phyloP scores from a whole-genome alignment of 2,888 invertebrate genomes.

The Sarcophaga carnaria region DNA sequence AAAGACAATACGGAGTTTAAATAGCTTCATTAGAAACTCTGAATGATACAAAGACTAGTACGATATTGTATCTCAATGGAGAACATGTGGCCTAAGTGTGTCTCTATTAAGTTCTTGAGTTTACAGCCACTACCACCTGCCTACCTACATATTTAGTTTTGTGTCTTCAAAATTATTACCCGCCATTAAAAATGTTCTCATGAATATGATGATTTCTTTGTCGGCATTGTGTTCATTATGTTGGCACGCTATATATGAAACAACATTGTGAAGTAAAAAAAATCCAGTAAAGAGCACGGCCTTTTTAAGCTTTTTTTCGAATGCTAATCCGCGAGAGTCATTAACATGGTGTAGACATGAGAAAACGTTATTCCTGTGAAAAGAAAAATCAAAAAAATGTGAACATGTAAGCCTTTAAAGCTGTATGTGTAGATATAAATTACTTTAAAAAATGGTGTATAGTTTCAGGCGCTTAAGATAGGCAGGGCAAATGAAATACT shows the following conservation, averaged over 20 bases:
- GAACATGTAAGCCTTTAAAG: background rate
- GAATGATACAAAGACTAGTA: too few relatives aligned
- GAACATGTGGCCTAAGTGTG: too few relatives aligned
- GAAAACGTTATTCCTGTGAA: background rate
- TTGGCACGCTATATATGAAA: constrained; percentile 41
- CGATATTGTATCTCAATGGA: too few relatives aligned
- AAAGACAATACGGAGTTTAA: too few relatives aligned
- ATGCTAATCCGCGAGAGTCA: background rate
- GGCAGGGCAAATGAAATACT: background rate
- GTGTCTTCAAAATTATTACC: background rate
- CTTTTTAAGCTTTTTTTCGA: too few relatives aligned
- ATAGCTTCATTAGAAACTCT: too few relatives aligned
- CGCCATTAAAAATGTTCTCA: background rate
- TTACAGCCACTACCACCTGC: too few relatives aligned
- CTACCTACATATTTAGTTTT: too few relatives aligned
- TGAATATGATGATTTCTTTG: background rate
- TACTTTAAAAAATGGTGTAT: background rate
- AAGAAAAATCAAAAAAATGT: background rate
- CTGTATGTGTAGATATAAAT: too few relatives aligned
- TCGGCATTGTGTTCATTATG: constrained; percentile 30
- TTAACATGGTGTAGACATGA: background rate
- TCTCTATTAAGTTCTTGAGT: too few relatives aligned
- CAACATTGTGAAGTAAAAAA: background rate
- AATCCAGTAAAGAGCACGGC: background rate
- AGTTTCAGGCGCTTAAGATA: background rate